phyloP scores from a whole-genome alignment of 2,888 invertebrate genomes.

The Pycnomerus fuliginosus region DNA sequence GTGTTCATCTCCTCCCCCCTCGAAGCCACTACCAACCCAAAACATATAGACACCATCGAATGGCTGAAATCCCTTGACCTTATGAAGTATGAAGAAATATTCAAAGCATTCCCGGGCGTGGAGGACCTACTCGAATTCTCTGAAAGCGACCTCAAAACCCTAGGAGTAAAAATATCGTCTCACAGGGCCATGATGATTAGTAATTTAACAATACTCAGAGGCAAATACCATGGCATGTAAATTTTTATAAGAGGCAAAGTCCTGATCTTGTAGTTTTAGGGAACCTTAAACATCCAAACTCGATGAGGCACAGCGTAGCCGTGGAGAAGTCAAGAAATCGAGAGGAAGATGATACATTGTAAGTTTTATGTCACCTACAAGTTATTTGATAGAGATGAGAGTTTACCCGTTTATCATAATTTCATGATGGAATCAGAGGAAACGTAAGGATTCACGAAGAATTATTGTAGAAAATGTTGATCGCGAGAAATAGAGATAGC shows the following conservation, averaged over 20 bases:
- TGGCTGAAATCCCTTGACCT: conserved; percentile 65
- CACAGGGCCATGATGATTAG: conserved; percentile 66
- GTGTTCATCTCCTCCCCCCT: conserved; percentile 14
- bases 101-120: conserved; percentile 57
- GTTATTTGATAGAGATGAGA: too few species aligned
- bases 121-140: conserved; percentile 60
- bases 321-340: conserved; percentile 48
- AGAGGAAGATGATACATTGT: conserved; percentile 38
- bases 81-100: conserved; percentile 57
- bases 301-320: conserved; percentile 53
- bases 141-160: conserved; percentile 60
- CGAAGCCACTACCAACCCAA: conserved; percentile 9
- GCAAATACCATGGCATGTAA: conserved; percentile 58
- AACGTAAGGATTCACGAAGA: too few species aligned
- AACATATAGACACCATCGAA: conserved; percentile 54
- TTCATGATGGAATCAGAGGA: too few species aligned
- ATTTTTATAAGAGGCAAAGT: conserved; percentile 1
- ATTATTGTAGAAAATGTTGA: too few species aligned
- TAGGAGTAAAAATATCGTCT: conserved; percentile 63
- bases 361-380: too few species aligned
- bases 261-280: conserved; percentile 30
- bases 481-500: too few species aligned
- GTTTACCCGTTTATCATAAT: too few species aligned
- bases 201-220: conserved; percentile 62
- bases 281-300: conserved; percentile 35